Conservation (phyloP, 1,140 invertebrate genomes). For the Mactra quadrangularis region DNA sequence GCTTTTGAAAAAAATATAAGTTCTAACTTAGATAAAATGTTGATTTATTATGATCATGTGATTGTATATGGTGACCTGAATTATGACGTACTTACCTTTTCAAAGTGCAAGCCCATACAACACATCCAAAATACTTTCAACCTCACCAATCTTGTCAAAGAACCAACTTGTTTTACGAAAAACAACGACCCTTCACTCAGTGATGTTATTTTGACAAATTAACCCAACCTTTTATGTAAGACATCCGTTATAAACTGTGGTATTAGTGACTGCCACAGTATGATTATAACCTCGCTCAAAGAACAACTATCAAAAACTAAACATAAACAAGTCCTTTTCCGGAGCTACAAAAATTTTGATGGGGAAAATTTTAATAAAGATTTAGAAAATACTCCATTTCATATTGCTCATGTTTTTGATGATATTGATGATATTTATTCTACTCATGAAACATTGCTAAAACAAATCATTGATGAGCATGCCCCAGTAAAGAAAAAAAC, state of each 20-base stretch:
- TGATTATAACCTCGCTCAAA: too few relatives aligned
- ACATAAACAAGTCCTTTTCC: too few relatives aligned
- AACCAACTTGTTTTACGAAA: slow-evolving; percentile 38
- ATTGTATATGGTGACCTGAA: too few relatives aligned
- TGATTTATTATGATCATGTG: too few relatives aligned
- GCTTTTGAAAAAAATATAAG: too few relatives aligned
- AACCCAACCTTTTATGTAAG: slow-evolving; percentile 5
- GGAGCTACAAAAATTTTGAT: slow-evolving; percentile 19
- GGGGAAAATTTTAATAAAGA: slow-evolving; percentile 1
- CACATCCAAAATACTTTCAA: too few relatives aligned
- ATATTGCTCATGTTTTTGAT: not conserved
- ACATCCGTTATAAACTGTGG: slow-evolving; percentile 11
- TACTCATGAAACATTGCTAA: not conserved
- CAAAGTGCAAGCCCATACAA: slow-evolving; percentile 43
- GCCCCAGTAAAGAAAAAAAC: slow-evolving; percentile 2
- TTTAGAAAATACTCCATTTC: too few relatives aligned
- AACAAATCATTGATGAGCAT: slow-evolving; percentile 2
- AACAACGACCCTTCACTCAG: slow-evolving; percentile 1
- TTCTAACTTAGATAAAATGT: too few relatives aligned
- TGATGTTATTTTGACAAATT: slow-evolving; percentile 56
- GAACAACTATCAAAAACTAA: too few relatives aligned
- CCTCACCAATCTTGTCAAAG: slow-evolving; percentile 45
- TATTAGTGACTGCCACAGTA: too few relatives aligned
- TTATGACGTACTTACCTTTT: slow-evolving; percentile 35
- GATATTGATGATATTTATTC: slow-evolving; percentile 9